These are phyloP conservation scores for Anguilla pacifica DNA, from an alignment of 2,797 vertebrate species.

Conservation along the genomic window DNA sequence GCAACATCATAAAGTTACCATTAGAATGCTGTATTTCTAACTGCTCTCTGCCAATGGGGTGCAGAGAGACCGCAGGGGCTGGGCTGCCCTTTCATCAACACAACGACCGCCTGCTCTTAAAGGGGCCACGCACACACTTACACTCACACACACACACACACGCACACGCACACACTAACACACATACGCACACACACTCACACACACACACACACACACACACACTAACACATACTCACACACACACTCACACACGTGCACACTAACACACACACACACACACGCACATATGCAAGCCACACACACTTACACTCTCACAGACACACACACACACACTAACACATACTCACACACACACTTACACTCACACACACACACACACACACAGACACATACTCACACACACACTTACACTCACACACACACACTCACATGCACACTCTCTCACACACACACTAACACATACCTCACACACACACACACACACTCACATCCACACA, in stretches of 20 bases:
- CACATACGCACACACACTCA: not conserved
- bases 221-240: too few species aligned
- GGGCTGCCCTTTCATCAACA: not conserved
- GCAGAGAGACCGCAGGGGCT: slow-evolving; percentile 42
- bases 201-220: too few species aligned
- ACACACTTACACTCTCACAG: not conserved
- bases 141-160: not conserved
- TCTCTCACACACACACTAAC: not conserved
- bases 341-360: not conserved
- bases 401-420: too few species aligned
- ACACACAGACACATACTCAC: too few species aligned
- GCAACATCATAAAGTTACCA: slow-evolving; percentile 95
- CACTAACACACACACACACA: not conserved
- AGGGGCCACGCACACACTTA: not conserved
- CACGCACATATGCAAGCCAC: not conserved
- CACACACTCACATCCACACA: too few species aligned
- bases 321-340: not conserved
- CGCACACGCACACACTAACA: not conserved
- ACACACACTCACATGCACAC: too few species aligned
- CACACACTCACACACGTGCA: too few species aligned
- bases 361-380: too few species aligned
- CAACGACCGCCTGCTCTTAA: slow-evolving; percentile 5
- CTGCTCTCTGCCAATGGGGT: slow-evolving; percentile 74
- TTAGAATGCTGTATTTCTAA: slow-evolving; percentile 90
- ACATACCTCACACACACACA: not conserved